Evolutionary conservation across 30 jellyfish, hydroid and myxozoan genomes (phyloP).

Genomic region (Aurelia sp.): DNA sequence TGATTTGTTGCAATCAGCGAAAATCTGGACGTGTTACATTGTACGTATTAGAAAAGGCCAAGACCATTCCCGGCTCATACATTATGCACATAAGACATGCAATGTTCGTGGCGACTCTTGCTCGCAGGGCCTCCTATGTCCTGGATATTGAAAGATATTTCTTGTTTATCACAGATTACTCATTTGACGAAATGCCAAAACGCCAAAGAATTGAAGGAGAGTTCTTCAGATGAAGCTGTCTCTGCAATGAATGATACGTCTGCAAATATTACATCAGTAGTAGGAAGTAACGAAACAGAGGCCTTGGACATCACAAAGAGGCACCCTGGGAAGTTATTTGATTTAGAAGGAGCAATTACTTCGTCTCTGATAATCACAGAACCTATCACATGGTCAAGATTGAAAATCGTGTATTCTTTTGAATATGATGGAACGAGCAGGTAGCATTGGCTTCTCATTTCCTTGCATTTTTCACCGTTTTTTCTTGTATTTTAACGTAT

Average conservation of each 20-base stretch:
- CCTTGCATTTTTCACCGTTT: background rate
- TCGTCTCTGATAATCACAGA: conserved; percentile 80
- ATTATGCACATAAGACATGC: too few relatives aligned
- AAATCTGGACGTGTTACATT: too few relatives aligned
- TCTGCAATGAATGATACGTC: background rate
- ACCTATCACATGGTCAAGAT: conserved; percentile 94
- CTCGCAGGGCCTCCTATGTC: too few relatives aligned
- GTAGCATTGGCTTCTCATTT: conserved; percentile 7
- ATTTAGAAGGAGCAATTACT: conserved; percentile 69
- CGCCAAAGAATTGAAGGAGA: background rate
- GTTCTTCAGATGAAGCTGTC: background rate
- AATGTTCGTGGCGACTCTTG: too few relatives aligned
- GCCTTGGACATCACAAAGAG: too few relatives aligned
- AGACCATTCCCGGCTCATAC: too few relatives aligned
- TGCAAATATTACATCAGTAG: background rate
- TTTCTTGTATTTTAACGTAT: too few relatives aligned
- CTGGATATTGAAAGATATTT: background rate
- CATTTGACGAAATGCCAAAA: conserved; percentile 23
- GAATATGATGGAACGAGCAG: conserved; percentile 78
- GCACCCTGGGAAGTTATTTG: conserved; percentile 65
- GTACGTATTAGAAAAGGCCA: too few relatives aligned
- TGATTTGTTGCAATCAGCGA: too few relatives aligned
- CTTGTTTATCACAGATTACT: conserved; percentile 8
- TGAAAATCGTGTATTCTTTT: conserved; percentile 88
- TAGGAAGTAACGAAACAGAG: background rate